Evolutionary conservation across 2,113 vertebrate genomes (phyloP).

Genomic region (Microcebus ravelobensis): DNA sequence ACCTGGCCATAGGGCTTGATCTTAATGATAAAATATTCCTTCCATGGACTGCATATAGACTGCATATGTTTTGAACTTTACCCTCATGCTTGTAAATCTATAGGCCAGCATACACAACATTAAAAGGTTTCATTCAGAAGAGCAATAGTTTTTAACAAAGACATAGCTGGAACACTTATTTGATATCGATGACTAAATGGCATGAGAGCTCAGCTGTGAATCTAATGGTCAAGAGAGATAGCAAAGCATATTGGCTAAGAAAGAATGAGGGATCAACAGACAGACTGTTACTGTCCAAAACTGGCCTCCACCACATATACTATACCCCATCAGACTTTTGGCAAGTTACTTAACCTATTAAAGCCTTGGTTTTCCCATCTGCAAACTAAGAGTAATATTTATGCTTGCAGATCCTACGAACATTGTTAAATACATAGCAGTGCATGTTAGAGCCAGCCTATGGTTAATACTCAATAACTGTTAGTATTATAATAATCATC

Average conservation of each 20-base stretch:
- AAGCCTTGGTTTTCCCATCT: background rate
- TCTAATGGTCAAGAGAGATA: background rate
- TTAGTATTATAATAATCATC: accelerated
- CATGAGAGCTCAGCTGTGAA: background rate
- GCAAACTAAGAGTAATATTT: background rate
- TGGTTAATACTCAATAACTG: background rate
- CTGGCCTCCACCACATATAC: accelerated
- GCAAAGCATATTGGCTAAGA: background rate
- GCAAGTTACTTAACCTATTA: background rate
- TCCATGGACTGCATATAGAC: too few species aligned
- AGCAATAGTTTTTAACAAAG: background rate
- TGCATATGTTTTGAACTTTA: background rate
- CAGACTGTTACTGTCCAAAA: accelerated
- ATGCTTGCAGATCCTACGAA: background rate
- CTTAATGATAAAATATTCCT: background rate
- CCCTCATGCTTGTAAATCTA: background rate
- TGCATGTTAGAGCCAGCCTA: background rate
- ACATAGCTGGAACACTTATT: background rate
- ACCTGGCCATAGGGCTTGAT: background rate
- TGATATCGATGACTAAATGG: accelerated
- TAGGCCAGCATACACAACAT: background rate
- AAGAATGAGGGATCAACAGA: background rate
- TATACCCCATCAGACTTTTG: background rate
- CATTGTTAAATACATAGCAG: background rate
- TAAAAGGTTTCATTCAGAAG: background rate